These are phyloP conservation scores for Todus mexicanus DNA, from an alignment of 2,797 vertebrate genomes.

Conservation along the genomic window DNA sequence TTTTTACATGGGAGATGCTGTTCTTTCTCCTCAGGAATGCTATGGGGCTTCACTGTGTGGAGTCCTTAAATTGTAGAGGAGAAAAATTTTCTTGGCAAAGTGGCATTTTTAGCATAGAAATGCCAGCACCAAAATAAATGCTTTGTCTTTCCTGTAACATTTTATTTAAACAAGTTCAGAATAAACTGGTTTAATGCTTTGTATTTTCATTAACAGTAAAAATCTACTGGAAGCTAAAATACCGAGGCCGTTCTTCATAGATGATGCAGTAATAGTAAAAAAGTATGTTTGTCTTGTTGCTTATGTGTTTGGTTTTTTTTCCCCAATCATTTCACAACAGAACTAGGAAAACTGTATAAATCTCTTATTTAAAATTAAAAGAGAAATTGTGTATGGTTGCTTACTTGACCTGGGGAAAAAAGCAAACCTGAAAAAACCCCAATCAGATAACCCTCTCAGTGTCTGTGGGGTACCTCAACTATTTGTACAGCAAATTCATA, in stretches of 20 bases:
- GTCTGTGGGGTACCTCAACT: background rate
- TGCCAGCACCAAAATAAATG: background rate
- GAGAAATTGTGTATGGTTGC: background rate
- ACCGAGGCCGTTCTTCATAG: background rate
- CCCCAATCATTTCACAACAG: background rate
- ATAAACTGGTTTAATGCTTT: background rate
- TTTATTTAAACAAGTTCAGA: background rate
- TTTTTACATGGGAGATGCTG: background rate
- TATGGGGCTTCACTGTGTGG: background rate
- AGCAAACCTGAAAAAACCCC: background rate
- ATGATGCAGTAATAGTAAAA: background rate
- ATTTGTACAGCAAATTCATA: background rate
- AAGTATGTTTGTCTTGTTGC: background rate
- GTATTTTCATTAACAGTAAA: background rate
- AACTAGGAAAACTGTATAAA: background rate
- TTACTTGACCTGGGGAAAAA: background rate
- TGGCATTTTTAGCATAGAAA: background rate
- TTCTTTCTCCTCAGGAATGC: background rate
- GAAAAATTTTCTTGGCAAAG: background rate
- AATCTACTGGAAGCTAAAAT: background rate
- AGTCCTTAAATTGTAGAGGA: background rate
- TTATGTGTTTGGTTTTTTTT: background rate
- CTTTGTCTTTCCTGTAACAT: background rate
- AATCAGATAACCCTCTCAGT: rapidly evolving
- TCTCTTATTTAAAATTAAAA: background rate